Evolutionary conservation across 1,140 invertebrate species (phyloP).

Genomic region (Zaprionus vittiger): DNA sequence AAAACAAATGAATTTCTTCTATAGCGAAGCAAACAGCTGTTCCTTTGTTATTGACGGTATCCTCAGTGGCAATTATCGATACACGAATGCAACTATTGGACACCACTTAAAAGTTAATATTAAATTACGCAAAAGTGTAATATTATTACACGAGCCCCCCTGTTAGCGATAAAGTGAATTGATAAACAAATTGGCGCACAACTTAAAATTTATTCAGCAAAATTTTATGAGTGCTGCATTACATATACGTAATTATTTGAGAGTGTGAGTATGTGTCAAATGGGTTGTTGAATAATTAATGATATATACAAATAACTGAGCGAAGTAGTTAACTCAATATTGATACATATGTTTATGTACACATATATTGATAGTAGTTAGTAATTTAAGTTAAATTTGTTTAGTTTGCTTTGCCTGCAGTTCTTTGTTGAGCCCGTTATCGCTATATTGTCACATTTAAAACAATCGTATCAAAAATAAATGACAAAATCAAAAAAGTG

Average conservation of each 20-base stretch:
- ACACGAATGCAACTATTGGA: too few species aligned
- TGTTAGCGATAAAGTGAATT: too few species aligned
- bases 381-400: constrained; percentile 22
- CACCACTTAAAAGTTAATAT: too few species aligned
- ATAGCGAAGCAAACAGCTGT: too few species aligned
- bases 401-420: constrained; percentile 40
- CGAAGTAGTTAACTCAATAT: constrained; percentile 51
- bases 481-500: constrained; percentile 53
- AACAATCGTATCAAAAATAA: constrained; percentile 80
- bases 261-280: constrained; percentile 33
- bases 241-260: constrained; percentile 51
- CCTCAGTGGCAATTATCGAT: too few species aligned
- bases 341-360: constrained; percentile 13
- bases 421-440: constrained; percentile 48
- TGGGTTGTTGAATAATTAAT: constrained; percentile 30
- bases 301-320: constrained; percentile 71
- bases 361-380: constrained; percentile 20
- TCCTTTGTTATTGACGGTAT: too few species aligned
- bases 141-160: too few species aligned
- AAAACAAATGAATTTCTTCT: too few species aligned
- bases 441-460: constrained; percentile 71
- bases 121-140: too few species aligned
- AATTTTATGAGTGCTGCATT: constrained; percentile 54
- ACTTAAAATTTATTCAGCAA: constrained; percentile 73
- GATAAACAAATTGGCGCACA: constrained; percentile 39